These are phyloP conservation scores for Chlamydotis undulata DNA, from an alignment of 2,113 vertebrate species.

Conservation along the genomic window DNA sequence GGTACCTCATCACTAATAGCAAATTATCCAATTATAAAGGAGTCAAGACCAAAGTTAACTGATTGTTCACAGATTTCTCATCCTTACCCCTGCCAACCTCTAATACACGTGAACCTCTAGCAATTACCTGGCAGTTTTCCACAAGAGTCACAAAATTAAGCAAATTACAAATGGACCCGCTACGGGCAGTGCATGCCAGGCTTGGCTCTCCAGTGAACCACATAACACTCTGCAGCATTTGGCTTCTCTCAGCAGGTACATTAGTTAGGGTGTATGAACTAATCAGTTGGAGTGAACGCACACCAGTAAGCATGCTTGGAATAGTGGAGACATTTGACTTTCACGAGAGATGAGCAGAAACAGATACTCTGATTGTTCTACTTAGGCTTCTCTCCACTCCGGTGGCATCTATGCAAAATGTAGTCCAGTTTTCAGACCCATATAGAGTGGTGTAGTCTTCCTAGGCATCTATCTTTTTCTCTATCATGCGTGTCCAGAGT, in stretches of 20 bases:
- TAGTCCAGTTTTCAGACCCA: neutral
- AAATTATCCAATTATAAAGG: neutral
- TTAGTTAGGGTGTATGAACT: constrained; percentile 21
- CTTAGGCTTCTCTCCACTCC: neutral
- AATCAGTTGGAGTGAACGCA: neutral
- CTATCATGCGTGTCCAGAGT: neutral
- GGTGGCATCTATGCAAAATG: neutral
- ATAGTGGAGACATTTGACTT: constrained; percentile 25
- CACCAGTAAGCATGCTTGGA: neutral
- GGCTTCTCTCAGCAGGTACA: constrained; percentile 32
- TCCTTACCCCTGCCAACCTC: neutral
- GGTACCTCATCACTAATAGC: neutral
- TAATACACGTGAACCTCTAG: neutral
- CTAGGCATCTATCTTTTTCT: neutral
- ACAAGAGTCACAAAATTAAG: constrained; percentile 1
- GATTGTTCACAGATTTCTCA: neutral
- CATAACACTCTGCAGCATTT: neutral
- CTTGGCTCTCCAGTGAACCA: neutral
- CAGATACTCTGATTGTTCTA: neutral
- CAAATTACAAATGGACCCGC: neutral
- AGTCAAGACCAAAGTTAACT: neutral
- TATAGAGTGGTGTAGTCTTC: neutral
- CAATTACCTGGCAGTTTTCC: neutral
- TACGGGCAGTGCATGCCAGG: neutral
- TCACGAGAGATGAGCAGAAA: constrained; percentile 1